A percentile compares a stretch with the other conserved stretches of the same genome.
Evolutionary conservation across 2,113 vertebrate genomes (phyloP).

Genomic region (Neotragus moschatus): DNA sequence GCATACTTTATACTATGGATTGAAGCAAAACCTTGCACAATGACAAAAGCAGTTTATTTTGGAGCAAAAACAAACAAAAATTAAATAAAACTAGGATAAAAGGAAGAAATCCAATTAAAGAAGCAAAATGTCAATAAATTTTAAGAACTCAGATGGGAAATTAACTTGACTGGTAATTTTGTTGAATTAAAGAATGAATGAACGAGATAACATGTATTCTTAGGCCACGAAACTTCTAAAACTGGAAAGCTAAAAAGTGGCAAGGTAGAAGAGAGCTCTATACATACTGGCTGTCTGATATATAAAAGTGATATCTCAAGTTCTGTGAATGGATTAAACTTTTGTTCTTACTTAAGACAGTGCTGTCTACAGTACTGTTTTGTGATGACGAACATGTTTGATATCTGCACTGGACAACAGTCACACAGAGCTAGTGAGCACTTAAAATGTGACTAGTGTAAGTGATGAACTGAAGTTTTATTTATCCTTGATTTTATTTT

Average conservation of each 20-base stretch:
- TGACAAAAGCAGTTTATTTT: neutral
- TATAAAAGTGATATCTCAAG: neutral
- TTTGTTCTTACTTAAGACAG: neutral
- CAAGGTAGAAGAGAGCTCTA: neutral
- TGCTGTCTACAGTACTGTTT: neutral
- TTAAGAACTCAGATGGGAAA: neutral
- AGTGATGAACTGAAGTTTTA: neutral
- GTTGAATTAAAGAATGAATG: neutral
- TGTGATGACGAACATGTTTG: neutral
- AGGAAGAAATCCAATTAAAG: neutral
- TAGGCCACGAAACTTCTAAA: neutral
- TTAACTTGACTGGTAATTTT: neutral
- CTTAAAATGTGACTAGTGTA: neutral
- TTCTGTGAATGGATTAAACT: neutral
- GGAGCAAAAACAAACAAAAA: neutral
- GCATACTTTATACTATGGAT: neutral
- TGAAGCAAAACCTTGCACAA: neutral
- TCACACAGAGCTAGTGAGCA: neutral
- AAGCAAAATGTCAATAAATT: neutral
- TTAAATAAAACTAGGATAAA: neutral
- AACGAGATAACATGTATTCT: neutral
- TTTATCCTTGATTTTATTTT: neutral
- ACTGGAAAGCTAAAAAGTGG: neutral
- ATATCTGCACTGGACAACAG: neutral
- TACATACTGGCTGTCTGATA: neutral